Base-by-base conservation (phyloP, 2,888 invertebrate species). In the Stenoptilia bipunctidactyla region DNA sequence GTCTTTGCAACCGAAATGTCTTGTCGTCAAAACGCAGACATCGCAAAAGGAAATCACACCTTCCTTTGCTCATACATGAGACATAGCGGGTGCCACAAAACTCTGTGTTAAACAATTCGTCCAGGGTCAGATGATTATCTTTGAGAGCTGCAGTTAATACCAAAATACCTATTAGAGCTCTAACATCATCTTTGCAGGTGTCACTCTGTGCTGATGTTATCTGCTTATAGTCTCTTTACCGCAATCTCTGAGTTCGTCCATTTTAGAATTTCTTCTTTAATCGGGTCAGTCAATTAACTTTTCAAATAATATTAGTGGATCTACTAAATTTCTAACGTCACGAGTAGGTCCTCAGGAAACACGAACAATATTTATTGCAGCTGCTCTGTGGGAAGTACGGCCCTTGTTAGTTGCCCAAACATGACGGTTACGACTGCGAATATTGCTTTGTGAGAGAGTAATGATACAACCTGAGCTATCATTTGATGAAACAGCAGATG, bases 11-110 rank as follows among this genome's bases (percentile, higher is more conserved):
- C 33, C 55, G 44, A 8, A 48, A 42, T 39, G 34, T 20, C 42
- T 38, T 55, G 37, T 51, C 48, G 43, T 54, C 55, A 36, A 54
- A 48, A 34, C 53, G 25, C 5, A 55, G 34, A 42, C 52, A 52
- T 44, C 46, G 56, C 59, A 10, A 60, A 12, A 12, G 36, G 37
- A 40, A 33, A 33, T 13, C 15, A 40, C 44, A 53, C 38, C 48
- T 43, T 25, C 51, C 49, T 37, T 40, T 40, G 38, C 49, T 50
- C 51, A 53, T 52, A 35, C 37, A 40, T 33, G 49, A 39, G n/a
- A 44, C 36, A 46, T 50, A 51, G 13, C 46, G 41, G 27, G 43
- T 35, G 34, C 48, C 50, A 36, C 35, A 37, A 44, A 41, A 47
- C 33, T 40, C 37, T 41, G 37, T 36, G 38, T 41, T 39, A 41